Conservation (phyloP, 2,797 vertebrate genomes). For the Lithobates sylvaticus region DNA sequence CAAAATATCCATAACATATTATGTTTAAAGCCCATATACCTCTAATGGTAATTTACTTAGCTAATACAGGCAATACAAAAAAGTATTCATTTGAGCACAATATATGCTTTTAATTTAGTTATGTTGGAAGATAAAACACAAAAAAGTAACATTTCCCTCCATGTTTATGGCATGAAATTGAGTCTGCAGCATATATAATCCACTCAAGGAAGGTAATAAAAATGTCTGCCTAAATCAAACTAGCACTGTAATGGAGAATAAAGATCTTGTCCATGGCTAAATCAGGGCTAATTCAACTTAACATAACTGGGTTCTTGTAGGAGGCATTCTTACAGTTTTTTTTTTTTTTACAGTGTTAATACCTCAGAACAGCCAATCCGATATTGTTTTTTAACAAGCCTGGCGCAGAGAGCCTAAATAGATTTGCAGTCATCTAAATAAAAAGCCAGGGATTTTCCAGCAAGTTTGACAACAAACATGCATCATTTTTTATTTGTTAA, state of each 20-base stretch:
- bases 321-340: too few species aligned
- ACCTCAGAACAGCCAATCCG: too few species aligned
- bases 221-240: background rate
- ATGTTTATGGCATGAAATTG: constrained; percentile 31
- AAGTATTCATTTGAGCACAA: constrained; percentile 39
- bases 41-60: constrained; percentile 33
- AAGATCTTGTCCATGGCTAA: background rate
- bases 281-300: too few species aligned
- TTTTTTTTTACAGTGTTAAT: too few species aligned
- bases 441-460: too few species aligned
- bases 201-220: constrained; percentile 26
- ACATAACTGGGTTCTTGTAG: too few species aligned
- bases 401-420: too few species aligned
- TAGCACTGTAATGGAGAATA: background rate
- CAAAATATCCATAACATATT: constrained; percentile 17
- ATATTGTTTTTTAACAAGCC: too few species aligned
- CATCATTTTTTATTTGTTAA: too few species aligned
- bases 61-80: constrained; percentile 22
- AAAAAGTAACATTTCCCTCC: constrained; percentile 13
- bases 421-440: too few species aligned
- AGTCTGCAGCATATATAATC: constrained; percentile 20
- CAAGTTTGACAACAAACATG: too few species aligned
- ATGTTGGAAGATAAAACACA: constrained; percentile 1
- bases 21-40: constrained; percentile 14
- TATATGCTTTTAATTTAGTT: constrained; percentile 42